Percentiles rank a stretch among this genome's conserved stretches.
These are phyloP conservation scores for Ifrita kowaldi DNA, from an alignment of 2,113 vertebrate genomes.

Conservation along the genomic window DNA sequence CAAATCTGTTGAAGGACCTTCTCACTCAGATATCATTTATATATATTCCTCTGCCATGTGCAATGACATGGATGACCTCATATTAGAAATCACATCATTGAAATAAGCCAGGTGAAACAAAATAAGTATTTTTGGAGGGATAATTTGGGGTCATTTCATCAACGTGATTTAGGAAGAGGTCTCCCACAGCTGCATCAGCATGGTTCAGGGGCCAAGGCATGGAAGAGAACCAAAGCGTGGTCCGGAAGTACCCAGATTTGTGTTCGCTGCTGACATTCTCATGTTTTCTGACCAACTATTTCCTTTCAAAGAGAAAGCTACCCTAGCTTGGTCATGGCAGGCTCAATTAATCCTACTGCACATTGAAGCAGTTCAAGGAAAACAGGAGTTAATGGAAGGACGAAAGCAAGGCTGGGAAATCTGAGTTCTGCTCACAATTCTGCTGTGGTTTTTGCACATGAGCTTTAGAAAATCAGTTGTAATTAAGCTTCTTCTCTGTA, in stretches of 20 bases:
- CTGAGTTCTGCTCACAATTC: not conserved
- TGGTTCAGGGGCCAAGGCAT: fast-evolving
- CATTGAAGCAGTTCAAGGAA: not conserved
- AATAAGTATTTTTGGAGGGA: not conserved
- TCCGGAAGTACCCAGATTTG: not conserved
- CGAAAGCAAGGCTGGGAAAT: not conserved
- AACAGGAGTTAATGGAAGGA: not conserved
- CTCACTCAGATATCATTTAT: fast-evolving
- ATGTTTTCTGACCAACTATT: not conserved
- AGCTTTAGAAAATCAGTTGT: not conserved
- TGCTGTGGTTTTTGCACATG: not conserved
- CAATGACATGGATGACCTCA: not conserved
- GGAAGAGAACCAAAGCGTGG: not conserved
- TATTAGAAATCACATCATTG: not conserved
- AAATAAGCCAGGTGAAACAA: not conserved
- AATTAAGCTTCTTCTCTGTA: not conserved
- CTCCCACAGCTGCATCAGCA: fast-evolving
- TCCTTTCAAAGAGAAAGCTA: not conserved
- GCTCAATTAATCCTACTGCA: not conserved
- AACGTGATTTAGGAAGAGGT: fast-evolving
- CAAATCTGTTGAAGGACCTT: not conserved
- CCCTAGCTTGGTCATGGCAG: not conserved
- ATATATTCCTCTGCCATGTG: not conserved
- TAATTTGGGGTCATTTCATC: not conserved
- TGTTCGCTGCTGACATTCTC: not conserved